Conservation (phyloP, 53 echinoderm and acorn worm species). For the Crossaster papposus region DNA sequence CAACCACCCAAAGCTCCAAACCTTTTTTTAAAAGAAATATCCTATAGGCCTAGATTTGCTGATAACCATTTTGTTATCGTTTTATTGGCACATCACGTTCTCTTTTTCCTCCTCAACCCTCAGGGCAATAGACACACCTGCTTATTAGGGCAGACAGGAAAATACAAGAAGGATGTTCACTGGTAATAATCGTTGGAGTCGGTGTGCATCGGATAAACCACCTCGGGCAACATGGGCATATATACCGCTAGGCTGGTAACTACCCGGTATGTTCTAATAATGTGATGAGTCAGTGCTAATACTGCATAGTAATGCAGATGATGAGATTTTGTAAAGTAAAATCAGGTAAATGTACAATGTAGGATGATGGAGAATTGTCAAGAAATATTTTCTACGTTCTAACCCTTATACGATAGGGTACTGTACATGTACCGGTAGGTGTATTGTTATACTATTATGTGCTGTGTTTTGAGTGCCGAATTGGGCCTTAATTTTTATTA, state of each 20-base stretch:
- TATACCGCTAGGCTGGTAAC: conserved; percentile 24
- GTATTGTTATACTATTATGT: too few species aligned
- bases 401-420: background rate
- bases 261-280: conserved; percentile 50
- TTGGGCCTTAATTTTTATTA: too few species aligned
- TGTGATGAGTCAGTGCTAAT: conserved; percentile 48
- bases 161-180: conserved; percentile 23
- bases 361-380: background rate
- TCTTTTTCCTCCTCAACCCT: conserved; percentile 3
- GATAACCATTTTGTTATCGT: background rate
- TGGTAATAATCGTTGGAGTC: conserved; percentile 41
- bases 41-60: background rate
- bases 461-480: too few species aligned
- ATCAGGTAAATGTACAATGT: background rate
- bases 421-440: too few species aligned
- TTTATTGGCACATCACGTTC: conserved; percentile 19
- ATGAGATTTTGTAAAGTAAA: background rate
- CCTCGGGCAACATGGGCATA: conserved; percentile 1
- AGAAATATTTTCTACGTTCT: background rate
- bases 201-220: conserved; percentile 6
- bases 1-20: background rate
- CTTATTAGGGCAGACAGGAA: conserved; percentile 48
- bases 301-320: conserved; percentile 32
- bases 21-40: background rate
- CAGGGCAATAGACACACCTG: conserved; percentile 44